Evolutionary conservation across 2,888 invertebrate species (phyloP).

Genomic region (Terebella lapidaria): DNA sequence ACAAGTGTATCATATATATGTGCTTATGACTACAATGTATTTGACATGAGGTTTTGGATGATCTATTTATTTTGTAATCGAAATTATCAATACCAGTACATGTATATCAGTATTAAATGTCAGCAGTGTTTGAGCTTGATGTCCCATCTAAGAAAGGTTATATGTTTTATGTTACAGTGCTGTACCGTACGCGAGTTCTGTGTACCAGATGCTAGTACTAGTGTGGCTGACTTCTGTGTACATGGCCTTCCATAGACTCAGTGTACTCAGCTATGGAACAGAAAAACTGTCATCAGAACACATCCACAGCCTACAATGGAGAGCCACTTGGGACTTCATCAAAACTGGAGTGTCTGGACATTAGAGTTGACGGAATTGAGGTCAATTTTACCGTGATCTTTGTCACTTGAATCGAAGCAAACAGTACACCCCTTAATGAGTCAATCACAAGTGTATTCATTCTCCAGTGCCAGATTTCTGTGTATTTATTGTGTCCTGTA

Average conservation of each 20-base stretch:
- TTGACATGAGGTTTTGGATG: neutral
- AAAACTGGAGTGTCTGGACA: no score
- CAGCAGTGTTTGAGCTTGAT: no score
- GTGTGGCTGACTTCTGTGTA: neutral
- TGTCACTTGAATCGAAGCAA: no score
- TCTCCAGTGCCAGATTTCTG: no score
- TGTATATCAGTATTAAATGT: neutral
- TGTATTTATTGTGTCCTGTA: no score
- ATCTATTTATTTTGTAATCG: neutral
- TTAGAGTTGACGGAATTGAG: no score
- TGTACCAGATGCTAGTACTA: neutral
- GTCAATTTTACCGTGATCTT: no score
- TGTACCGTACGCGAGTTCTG: neutral
- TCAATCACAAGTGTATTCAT: no score
- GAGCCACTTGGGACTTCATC: neutral
- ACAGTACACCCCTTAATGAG: no score
- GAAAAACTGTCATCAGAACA: neutral
- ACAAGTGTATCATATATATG: no score
- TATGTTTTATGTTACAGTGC: neutral
- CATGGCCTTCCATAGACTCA: neutral
- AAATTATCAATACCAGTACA: neutral
- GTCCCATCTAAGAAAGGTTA: no score
- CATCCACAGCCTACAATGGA: neutral
- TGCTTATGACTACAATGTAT: no score
- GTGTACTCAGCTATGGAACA: neutral